Conservation (phyloP, 2,888 invertebrate species). For the Diaphora mendica region DNA sequence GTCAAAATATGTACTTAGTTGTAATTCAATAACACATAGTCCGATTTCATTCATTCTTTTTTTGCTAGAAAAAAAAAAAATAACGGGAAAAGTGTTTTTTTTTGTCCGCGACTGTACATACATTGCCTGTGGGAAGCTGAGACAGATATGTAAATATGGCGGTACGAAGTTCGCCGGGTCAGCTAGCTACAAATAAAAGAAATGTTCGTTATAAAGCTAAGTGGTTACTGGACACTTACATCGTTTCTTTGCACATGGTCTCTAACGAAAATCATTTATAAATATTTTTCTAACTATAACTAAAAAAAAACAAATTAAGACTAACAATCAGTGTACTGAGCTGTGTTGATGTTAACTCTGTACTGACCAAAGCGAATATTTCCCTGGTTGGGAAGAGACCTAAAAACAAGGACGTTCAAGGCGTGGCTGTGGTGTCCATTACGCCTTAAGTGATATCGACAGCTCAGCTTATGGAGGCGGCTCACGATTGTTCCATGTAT, state of each 20-base stretch:
- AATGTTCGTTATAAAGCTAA: background rate
- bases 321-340: background rate
- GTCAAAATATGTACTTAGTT: no score
- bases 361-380: slow-evolving; percentile 30
- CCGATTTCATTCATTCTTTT: no score
- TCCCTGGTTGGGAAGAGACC: slow-evolving; percentile 30
- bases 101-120: no score
- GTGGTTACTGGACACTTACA: no score
- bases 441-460: slow-evolving; percentile 75
- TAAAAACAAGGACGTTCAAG: slow-evolving; percentile 49
- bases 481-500: slow-evolving; percentile 58
- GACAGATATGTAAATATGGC: no score
- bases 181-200: no score
- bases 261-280: background rate
- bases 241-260: no score
- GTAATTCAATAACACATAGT: no score
- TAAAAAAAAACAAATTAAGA: background rate
- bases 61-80: no score
- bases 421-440: slow-evolving; percentile 71
- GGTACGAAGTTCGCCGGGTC: no score
- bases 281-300: background rate
- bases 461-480: slow-evolving; percentile 65
- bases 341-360: background rate
- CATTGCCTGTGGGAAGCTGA: no score
- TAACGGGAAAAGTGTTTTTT: no score